Conservation (phyloP, 2,797 vertebrate species). For the Chaunax sp. region DNA sequence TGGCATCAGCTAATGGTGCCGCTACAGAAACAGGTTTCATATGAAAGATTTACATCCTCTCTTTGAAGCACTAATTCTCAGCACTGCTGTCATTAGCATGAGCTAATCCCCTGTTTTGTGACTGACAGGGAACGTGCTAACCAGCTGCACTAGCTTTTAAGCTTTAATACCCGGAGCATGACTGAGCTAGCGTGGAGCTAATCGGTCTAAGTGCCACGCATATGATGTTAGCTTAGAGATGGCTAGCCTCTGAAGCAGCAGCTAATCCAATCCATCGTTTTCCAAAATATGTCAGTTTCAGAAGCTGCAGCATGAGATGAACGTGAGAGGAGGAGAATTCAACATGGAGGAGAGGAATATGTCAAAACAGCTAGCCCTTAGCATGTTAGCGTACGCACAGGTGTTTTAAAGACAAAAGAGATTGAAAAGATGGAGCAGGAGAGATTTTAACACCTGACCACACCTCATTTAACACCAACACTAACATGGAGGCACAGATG, state of each 20-base stretch:
- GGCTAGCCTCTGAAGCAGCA: conserved; percentile 66
- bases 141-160: conserved; percentile 60
- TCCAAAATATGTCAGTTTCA: conserved; percentile 62
- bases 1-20: too few relatives aligned
- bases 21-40: too few relatives aligned
- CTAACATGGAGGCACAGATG: too few relatives aligned
- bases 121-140: conserved; percentile 58
- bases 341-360: background rate
- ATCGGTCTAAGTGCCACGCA: conserved; percentile 68
- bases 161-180: conserved; percentile 66
- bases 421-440: too few relatives aligned
- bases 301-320: conserved; percentile 54
- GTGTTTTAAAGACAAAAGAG: too few relatives aligned
- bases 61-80: conserved; percentile 47
- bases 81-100: conserved; percentile 44
- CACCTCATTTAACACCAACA: too few relatives aligned
- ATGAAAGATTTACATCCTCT: conserved; percentile 39
- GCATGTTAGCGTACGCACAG: too few relatives aligned
- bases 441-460: too few relatives aligned
- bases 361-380: too few relatives aligned
- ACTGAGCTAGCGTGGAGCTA: conserved; percentile 59
- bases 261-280: conserved; percentile 44
- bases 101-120: conserved; percentile 54
- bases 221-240: conserved; percentile 51
- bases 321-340: conserved; percentile 28